These are phyloP conservation scores for Phylloscopus trochiloides DNA, from an alignment of 2,113 vertebrate species.

Conservation along the genomic window DNA sequence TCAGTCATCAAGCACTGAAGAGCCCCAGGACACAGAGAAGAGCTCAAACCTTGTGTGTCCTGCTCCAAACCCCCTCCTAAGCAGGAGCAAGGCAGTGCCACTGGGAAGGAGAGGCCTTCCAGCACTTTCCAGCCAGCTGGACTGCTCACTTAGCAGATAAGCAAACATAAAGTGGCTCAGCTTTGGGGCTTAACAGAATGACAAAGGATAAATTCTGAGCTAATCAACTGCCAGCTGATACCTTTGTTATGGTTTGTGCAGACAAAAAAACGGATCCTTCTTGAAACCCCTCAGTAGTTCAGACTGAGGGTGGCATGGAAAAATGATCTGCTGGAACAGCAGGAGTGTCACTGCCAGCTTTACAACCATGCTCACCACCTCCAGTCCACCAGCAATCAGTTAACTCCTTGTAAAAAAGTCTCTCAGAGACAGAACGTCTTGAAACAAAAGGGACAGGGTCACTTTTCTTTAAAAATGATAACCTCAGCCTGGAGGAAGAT, in stretches of 20 bases:
- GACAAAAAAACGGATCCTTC: background rate
- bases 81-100: background rate
- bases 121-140: background rate
- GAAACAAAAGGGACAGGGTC: background rate
- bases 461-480: background rate
- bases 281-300: background rate
- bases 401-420: conserved; percentile 15
- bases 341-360: background rate
- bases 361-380: background rate
- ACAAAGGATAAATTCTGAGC: background rate
- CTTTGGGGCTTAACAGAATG: background rate
- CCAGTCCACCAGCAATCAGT: background rate
- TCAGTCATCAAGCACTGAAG: background rate
- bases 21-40: background rate
- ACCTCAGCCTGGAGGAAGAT: background rate
- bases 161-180: background rate
- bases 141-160: background rate
- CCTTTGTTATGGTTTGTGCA: background rate
- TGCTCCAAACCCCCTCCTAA: background rate
- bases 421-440: background rate
- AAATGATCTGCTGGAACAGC: conserved; percentile 27
- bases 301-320: background rate
- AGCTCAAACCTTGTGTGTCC: background rate
- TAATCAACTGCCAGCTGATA: conserved; percentile 25
- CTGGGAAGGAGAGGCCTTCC: background rate